Evolutionary conservation across 2,113 vertebrate species (phyloP).

Genomic region (Reinhardtius hippoglossoides): DNA sequence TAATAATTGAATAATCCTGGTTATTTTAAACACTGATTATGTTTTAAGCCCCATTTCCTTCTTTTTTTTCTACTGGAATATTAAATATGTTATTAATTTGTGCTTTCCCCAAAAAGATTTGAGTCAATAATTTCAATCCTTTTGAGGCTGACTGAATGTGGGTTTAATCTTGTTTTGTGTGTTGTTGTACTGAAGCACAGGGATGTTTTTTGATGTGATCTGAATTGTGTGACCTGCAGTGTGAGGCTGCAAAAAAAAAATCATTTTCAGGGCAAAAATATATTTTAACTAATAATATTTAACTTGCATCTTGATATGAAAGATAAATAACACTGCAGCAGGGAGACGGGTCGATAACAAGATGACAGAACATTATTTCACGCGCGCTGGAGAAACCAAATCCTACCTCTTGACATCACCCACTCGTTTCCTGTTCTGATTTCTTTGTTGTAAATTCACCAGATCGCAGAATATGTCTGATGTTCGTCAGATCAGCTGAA

Average conservation of each 20-base stretch:
- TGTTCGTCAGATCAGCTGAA: background rate
- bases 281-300: background rate
- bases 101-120: background rate
- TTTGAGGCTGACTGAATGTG: no score
- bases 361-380: background rate
- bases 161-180: background rate
- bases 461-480: conserved; percentile 1
- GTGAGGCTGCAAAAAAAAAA: background rate
- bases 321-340: background rate
- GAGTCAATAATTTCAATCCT: background rate
- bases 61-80: background rate
- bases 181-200: background rate
- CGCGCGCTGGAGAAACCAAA: conserved; percentile 25
- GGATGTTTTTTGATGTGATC: background rate
- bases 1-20: conserved; percentile 1
- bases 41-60: background rate
- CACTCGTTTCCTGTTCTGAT: background rate
- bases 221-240: background rate
- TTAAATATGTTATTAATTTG: background rate
- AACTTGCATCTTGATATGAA: background rate
- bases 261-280: background rate
- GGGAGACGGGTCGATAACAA: background rate
- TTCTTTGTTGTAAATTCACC: conserved; percentile 14
- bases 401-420: conserved; percentile 44
- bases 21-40: background rate